Conservation (phyloP, 1,140 invertebrate genomes). For the Eupristina koningsbergeri region DNA sequence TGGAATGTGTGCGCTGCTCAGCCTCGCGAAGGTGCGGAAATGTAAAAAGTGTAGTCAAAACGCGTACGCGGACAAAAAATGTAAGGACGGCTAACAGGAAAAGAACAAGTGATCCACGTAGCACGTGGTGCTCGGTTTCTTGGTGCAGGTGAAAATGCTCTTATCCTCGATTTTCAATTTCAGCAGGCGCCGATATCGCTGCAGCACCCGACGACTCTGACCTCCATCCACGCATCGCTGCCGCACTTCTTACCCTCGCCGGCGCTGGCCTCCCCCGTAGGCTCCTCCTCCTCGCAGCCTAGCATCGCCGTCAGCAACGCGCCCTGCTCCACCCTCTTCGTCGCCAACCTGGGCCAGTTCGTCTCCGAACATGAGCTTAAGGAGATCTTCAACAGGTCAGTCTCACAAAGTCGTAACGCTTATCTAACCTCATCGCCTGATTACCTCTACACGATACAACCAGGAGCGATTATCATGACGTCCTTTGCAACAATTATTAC, state of each 20-base stretch:
- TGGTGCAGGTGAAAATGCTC: neutral
- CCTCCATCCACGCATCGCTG: constrained; percentile 84
- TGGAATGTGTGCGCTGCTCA: neutral
- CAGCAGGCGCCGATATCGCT: constrained; percentile 79
- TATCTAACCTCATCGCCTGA: neutral
- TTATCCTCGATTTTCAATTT: neutral
- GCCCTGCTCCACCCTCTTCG: constrained; percentile 97
- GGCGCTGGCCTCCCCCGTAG: constrained; percentile 89
- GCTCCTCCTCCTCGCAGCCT: constrained; percentile 84
- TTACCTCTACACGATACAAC: neutral
- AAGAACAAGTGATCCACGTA: neutral
- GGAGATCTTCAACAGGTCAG: constrained; percentile 96
- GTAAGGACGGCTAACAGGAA: neutral
- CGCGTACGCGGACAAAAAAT: neutral
- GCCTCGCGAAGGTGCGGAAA: neutral
- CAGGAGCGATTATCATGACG: neutral
- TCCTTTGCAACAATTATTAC: neutral
- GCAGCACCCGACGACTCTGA: constrained; percentile 85
- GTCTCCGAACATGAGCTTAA: constrained; percentile 97
- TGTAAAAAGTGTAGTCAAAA: no score
- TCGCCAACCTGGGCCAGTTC: constrained; percentile 96
- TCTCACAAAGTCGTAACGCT: no score
- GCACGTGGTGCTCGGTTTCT: neutral
- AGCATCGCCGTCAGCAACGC: constrained; percentile 78
- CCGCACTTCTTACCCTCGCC: constrained; percentile 87